phyloP scores from a whole-genome alignment of 2,888 invertebrate species.

The Hydropsyche betteni region DNA sequence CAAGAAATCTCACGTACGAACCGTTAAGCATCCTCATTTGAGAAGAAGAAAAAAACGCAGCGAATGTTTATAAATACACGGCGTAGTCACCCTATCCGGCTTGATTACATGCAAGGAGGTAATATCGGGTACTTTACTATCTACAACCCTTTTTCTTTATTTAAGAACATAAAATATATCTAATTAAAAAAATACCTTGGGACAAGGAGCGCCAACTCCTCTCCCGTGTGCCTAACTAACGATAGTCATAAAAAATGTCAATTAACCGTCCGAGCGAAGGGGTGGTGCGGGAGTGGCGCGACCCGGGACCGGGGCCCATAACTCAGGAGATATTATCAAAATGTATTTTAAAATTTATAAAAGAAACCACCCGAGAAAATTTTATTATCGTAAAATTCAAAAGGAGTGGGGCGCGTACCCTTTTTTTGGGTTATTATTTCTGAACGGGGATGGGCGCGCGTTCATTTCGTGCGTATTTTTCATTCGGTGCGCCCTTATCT shows the following conservation, averaged over 20 bases:
- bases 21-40: too few relatives aligned
- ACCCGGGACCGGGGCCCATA: constrained; percentile 40
- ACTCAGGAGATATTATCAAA: constrained; percentile 44
- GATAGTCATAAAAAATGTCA: constrained; percentile 67
- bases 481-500: constrained; percentile 27
- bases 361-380: constrained; percentile 43
- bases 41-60: too few relatives aligned
- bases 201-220: constrained; percentile 62
- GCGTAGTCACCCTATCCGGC: constrained; percentile 64
- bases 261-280: constrained; percentile 56
- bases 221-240: constrained; percentile 51
- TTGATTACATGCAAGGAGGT: constrained; percentile 66
- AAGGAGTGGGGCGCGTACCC: constrained; percentile 34
- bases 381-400: constrained; percentile 42
- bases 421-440: constrained; percentile 41
- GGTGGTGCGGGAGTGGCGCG: constrained; percentile 25
- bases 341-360: constrained; percentile 46
- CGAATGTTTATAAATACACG: too few relatives aligned
- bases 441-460: constrained; percentile 3
- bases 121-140: constrained; percentile 68
- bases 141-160: constrained; percentile 58
- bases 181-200: constrained; percentile 70
- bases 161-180: constrained; percentile 66
- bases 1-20: too few relatives aligned
- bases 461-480: constrained; percentile 38